Evolutionary conservation across 2,797 vertebrate genomes (phyloP).

Genomic region (Silurus lanzhouensis): DNA sequence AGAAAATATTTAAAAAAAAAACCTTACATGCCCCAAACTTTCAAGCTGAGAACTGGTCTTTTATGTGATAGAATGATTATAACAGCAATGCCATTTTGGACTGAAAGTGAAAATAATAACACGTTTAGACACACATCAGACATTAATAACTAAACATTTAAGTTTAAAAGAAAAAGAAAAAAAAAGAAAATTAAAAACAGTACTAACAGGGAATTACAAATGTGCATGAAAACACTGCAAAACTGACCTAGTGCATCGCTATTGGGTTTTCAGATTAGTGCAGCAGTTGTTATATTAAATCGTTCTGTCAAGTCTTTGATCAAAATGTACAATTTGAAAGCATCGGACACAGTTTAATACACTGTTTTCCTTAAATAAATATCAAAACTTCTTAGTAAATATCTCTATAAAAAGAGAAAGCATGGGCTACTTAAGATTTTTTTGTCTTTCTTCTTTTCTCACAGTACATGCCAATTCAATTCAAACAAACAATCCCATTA

Average conservation of each 20-base stretch:
- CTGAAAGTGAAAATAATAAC: conserved; percentile 1
- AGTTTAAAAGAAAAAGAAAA: not conserved
- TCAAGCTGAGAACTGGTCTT: not conserved
- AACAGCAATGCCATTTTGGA: not conserved
- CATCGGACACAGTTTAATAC: not conserved
- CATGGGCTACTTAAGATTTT: not conserved
- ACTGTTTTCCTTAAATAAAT: conserved; percentile 17
- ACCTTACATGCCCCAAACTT: not conserved
- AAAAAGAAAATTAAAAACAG: not conserved
- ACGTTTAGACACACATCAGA: too few relatives aligned
- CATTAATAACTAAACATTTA: not conserved
- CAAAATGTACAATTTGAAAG: conserved; percentile 12
- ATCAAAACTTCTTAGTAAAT: conserved; percentile 25
- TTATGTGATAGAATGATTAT: not conserved
- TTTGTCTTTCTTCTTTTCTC: not conserved
- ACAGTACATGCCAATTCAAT: conserved; percentile 29
- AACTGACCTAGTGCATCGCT: not conserved
- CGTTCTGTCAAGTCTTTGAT: not conserved
- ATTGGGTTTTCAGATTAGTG: conserved; percentile 8
- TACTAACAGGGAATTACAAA: not conserved
- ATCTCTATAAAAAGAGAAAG: conserved; percentile 24
- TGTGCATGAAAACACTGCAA: not conserved
- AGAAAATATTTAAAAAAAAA: not conserved
- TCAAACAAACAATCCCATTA: conserved; percentile 15
- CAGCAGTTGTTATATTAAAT: not conserved